phyloP scores from a whole-genome alignment of 2,797 vertebrate species.

The Sebastes kiyomatsui region DNA sequence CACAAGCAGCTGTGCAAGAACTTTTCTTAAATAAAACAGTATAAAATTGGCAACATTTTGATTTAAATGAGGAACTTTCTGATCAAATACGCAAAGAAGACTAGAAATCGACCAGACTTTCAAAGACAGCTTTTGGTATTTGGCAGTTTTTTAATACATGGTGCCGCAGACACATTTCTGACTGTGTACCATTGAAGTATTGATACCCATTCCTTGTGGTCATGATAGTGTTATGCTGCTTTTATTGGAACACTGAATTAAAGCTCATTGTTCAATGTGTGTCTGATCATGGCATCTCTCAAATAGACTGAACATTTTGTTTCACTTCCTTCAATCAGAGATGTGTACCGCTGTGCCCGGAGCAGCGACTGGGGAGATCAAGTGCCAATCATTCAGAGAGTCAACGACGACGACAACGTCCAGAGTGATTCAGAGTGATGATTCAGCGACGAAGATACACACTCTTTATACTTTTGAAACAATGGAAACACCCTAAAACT shows the following conservation, averaged over 20 bases:
- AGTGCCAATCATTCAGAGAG: slow-evolving; percentile 71
- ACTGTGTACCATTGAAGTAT: background rate
- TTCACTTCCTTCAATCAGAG: slow-evolving; percentile 62
- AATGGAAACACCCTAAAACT: background rate
- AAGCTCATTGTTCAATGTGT: background rate
- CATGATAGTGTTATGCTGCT: background rate
- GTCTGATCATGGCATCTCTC: accelerated
- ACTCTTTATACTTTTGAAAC: background rate
- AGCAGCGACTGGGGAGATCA: slow-evolving; percentile 89
- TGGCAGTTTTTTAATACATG: no score
- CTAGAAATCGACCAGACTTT: background rate
- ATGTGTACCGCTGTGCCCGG: slow-evolving; percentile 88
- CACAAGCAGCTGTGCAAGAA: no score
- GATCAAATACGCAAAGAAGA: background rate
- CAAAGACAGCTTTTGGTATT: background rate
- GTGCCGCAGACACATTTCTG: background rate
- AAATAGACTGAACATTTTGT: background rate
- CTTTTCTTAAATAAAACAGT: background rate
- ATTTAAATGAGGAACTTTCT: background rate
- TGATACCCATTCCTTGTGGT: background rate
- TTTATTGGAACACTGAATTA: background rate
- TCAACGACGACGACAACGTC: slow-evolving; percentile 24
- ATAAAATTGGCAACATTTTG: background rate
- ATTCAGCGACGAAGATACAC: background rate
- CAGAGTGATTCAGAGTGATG: slow-evolving; percentile 49